Conservation (phyloP, 2,113 vertebrate species). For the Redunca redunca region DNA sequence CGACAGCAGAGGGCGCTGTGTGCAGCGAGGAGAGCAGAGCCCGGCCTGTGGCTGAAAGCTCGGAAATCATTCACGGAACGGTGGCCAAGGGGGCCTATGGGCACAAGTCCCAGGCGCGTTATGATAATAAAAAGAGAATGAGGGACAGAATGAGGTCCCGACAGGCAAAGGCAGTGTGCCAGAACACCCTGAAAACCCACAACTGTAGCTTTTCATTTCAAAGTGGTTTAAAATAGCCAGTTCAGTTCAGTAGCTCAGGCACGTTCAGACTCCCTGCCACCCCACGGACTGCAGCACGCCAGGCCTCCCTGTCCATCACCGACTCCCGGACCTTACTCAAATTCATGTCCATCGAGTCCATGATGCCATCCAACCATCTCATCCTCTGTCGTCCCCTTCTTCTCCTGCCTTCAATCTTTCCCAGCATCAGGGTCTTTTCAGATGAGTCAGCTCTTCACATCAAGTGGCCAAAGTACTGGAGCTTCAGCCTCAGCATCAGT, state of each 20-base stretch:
- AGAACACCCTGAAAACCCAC: rapidly evolving
- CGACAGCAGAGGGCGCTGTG: neutral
- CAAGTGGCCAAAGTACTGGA: neutral
- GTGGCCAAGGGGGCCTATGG: rapidly evolving
- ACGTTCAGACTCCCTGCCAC: neutral
- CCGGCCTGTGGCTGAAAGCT: no score
- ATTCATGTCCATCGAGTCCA: neutral
- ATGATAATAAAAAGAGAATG: rapidly evolving
- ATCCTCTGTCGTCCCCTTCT: neutral
- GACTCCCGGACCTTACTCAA: rapidly evolving
- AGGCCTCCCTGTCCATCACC: neutral
- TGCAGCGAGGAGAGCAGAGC: rapidly evolving
- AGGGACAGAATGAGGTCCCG: rapidly evolving
- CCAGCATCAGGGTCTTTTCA: neutral
- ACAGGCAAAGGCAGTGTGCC: rapidly evolving
- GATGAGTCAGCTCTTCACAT: neutral
- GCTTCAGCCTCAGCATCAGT: neutral
- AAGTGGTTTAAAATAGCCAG: neutral
- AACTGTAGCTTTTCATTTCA: neutral
- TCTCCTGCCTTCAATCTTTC: neutral
- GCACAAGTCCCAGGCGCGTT: rapidly evolving
- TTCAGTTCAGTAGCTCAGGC: neutral
- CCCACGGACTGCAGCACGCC: neutral
- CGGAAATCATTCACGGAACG: rapidly evolving
- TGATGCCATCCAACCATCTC: neutral